Percentiles rank a stretch among this genome's conserved stretches.
phyloP scores from a whole-genome alignment of 2,113 vertebrate genomes.

The Cottus gobio region DNA sequence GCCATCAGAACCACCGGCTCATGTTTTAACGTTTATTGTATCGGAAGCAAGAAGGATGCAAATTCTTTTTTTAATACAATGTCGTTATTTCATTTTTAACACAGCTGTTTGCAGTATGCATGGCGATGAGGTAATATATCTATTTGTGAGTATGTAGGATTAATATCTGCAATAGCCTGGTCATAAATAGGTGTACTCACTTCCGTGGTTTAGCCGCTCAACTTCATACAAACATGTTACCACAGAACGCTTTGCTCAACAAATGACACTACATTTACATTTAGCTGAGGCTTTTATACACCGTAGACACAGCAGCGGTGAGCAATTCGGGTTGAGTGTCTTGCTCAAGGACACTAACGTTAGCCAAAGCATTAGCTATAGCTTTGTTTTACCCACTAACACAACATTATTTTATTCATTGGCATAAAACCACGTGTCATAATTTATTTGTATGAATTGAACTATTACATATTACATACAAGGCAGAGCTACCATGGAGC shows the following conservation, averaged over 20 bases:
- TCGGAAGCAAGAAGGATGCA: background rate
- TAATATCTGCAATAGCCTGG: too few species aligned
- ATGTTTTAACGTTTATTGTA: background rate
- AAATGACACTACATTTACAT: too few species aligned
- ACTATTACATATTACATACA: background rate
- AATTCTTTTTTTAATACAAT: too few species aligned
- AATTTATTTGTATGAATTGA: background rate
- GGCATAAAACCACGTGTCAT: too few species aligned
- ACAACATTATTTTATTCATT: background rate
- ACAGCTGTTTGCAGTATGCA: too few species aligned
- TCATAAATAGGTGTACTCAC: too few species aligned
- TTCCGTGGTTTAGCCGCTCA: background rate
- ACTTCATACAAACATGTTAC: background rate
- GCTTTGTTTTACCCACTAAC: background rate
- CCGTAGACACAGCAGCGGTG: too few species aligned
- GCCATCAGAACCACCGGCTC: background rate
- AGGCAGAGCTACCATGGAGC: too few species aligned
- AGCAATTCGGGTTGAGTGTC: too few species aligned
- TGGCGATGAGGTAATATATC: background rate
- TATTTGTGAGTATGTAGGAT: background rate
- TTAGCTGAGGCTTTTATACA: too few species aligned
- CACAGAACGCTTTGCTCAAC: background rate
- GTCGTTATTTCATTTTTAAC: too few species aligned
- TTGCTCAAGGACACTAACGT: too few species aligned
- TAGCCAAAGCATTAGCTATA: background rate